Base-by-base conservation (phyloP, 2,888 invertebrate species). In the Machimus rusticus region DNA sequence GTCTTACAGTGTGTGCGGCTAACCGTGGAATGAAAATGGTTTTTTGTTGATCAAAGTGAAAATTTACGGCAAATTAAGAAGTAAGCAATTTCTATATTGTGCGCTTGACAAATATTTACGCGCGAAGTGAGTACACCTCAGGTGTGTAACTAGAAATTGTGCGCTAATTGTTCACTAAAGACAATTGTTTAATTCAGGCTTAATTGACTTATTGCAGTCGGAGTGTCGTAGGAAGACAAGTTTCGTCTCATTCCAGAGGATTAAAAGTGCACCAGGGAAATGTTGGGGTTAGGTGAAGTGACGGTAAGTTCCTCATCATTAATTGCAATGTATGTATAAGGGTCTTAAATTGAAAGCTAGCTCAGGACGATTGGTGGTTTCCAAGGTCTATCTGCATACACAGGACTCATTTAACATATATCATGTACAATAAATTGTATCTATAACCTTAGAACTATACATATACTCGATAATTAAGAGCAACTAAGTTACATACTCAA, bases 231-330 rank as follows among this genome's bases (percentile, higher is more conserved):
- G 23, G 23, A 66, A 66, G 76, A 86, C 31, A 66, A 8, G 76
- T 76, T 78, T 86, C 74, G 51, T 82, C 34, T 82, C 82, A 28
- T 82, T 82, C 19, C 82, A 82, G 66, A 82, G 57, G 57, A 82
- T 82, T 31, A 9, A 79, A 46, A 86, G 76, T 76, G 77, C 51
- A 77, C 14, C 74, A 2, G 16, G 4, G 55, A 86, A 43, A 87
- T 88, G 88, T 57, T 88, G 86, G 88, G 88, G n/a, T 51, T 88
- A 86, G 86, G 86, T 51, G 88, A 87, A 82, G 86, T 88, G 51
- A 87, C 88, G 87, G 88, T 88, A 46, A 88, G 88, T 87, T 66
- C 5, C 1, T 8, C 9, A 1, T 23, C 9, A 12, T 66, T 23
- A 12, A 19, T 1, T 28, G n/a, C n/a, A n/a, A n/a, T n/a, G n/a